These are phyloP conservation scores for Hypocryptadius cinnamomeus DNA, from an alignment of 2,113 vertebrate genomes.

Conservation along the genomic window DNA sequence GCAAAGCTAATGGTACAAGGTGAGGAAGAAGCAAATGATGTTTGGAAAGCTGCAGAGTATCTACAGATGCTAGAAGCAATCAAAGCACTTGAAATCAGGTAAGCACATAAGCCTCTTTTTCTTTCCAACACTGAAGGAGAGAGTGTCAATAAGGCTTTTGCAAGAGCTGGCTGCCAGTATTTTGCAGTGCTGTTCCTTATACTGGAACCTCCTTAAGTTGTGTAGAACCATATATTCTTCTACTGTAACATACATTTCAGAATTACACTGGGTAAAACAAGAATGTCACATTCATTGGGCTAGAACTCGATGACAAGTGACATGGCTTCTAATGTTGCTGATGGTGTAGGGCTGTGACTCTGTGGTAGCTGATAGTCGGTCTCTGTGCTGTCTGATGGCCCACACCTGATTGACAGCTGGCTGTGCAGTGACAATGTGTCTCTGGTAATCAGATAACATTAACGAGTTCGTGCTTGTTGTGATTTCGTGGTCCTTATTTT, in stretches of 20 bases:
- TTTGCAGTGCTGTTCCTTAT: background rate
- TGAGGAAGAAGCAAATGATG: conserved; percentile 88
- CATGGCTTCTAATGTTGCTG: background rate
- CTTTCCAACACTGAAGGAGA: background rate
- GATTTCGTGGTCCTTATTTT: background rate
- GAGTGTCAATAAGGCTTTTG: background rate
- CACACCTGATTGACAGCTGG: background rate
- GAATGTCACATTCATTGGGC: accelerated
- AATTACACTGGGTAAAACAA: background rate
- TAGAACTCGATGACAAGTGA: background rate
- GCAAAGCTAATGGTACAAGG: conserved; percentile 87
- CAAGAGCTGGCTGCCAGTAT: background rate
- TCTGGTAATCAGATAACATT: background rate
- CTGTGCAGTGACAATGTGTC: background rate
- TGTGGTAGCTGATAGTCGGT: background rate
- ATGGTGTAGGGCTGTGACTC: background rate
- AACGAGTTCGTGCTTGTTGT: background rate
- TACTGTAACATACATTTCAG: background rate
- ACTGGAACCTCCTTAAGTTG: background rate
- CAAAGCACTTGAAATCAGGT: conserved; percentile 90
- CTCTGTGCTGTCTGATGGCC: background rate
- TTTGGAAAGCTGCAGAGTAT: conserved; percentile 97
- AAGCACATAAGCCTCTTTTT: background rate
- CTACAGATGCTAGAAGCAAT: conserved; percentile 98
- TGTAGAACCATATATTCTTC: background rate